Conservation (phyloP, 1,140 invertebrate species). For the Thrips palmi region DNA sequence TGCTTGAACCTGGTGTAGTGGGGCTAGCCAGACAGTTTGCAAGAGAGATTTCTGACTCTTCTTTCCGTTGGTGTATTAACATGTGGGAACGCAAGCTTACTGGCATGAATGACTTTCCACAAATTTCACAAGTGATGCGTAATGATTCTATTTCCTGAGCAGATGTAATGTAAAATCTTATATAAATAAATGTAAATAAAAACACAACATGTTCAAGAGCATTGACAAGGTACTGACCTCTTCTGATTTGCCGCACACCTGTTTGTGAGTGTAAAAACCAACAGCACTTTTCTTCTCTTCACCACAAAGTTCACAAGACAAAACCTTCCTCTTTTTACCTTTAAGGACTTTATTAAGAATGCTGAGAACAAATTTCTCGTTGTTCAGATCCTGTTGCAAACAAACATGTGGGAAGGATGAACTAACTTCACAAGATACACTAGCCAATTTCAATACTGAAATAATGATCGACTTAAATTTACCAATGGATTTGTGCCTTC, state of each 20-base stretch:
- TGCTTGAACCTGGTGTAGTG: neutral
- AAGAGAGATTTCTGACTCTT: too few species aligned
- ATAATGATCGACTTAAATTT: too few species aligned
- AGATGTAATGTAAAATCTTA: slow-evolving; percentile 13
- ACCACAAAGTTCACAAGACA: slow-evolving; percentile 36
- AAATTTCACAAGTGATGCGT: slow-evolving; percentile 31
- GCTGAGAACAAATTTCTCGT: slow-evolving; percentile 21
- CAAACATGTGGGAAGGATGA: too few species aligned
- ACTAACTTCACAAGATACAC: too few species aligned
- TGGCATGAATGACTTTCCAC: slow-evolving; percentile 31
- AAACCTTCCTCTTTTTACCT: slow-evolving; percentile 20
- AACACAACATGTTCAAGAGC: slow-evolving; percentile 11
- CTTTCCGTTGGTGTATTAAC: slow-evolving; percentile 8
- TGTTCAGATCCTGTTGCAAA: slow-evolving; percentile 25
- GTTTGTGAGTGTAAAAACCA: slow-evolving; percentile 41
- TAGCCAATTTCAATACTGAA: too few species aligned
- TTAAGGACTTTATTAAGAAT: slow-evolving; percentile 19
- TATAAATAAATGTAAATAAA: slow-evolving; percentile 9
- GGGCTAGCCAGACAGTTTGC: too few species aligned
- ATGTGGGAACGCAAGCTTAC: slow-evolving; percentile 34
- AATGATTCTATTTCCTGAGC: slow-evolving; percentile 31
- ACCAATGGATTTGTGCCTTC: too few species aligned
- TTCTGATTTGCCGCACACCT: slow-evolving; percentile 35
- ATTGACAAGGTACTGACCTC: slow-evolving; percentile 25
- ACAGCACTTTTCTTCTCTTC: slow-evolving; percentile 29